Conservation (phyloP, 1,140 invertebrate genomes). For the Tribolium castaneum region DNA sequence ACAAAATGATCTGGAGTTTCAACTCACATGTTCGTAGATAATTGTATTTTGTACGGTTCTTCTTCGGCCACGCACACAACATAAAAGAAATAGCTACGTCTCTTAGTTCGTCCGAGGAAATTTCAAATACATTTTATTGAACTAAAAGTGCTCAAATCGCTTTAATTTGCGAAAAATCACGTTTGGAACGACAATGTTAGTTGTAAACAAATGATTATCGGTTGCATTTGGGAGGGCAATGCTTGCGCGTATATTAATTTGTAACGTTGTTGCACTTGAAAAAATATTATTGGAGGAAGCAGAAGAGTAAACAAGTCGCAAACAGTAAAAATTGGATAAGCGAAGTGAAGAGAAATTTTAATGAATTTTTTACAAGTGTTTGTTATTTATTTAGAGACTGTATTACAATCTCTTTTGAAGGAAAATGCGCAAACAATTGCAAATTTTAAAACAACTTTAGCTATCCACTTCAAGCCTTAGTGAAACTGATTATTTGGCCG, state of each 20-base stretch:
- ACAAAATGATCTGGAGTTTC: conserved; percentile 8
- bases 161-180: too few relatives aligned
- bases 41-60: conserved; percentile 10
- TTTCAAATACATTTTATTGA: not conserved
- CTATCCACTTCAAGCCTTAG: not conserved
- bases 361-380: too few relatives aligned
- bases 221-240: not conserved
- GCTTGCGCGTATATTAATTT: not conserved
- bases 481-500: not conserved
- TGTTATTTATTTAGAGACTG: not conserved
- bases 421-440: not conserved
- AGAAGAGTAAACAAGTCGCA: too few relatives aligned
- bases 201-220: not conserved
- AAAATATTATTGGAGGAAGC: too few relatives aligned
- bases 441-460: not conserved
- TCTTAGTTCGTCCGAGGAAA: not conserved
- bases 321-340: too few relatives aligned
- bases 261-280: too few relatives aligned
- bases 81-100: not conserved
- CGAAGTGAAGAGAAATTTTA: too few relatives aligned
- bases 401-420: not conserved
- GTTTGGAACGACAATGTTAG: too few relatives aligned
- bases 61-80: not conserved
- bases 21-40: not conserved
- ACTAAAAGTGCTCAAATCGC: not conserved